phyloP scores from a whole-genome alignment of 2,888 invertebrate genomes.

The Tanypteryx hageni region DNA sequence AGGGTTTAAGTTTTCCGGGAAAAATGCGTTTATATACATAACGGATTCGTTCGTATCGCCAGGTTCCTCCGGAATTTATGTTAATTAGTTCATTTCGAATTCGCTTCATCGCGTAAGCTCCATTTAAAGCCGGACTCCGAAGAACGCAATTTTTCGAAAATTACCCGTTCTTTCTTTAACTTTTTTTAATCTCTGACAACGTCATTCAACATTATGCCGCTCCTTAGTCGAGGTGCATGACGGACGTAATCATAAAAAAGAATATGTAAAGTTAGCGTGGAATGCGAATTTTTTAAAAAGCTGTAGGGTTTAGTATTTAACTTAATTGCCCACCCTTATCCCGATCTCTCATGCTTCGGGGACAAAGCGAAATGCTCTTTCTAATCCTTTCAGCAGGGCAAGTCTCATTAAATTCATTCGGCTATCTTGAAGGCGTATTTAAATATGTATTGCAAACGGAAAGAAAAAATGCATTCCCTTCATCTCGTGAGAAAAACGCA shows the following conservation, averaged over 20 bases:
- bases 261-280: not conserved
- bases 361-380: not conserved
- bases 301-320: not conserved
- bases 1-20: too few species aligned
- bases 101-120: too few species aligned
- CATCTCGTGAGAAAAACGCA: not conserved
- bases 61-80: too few species aligned
- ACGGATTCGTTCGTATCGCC: too few species aligned
- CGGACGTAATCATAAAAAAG: not conserved
- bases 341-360: not conserved
- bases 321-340: not conserved
- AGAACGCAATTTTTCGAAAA: too few species aligned
- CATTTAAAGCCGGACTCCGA: too few species aligned
- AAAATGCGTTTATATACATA: too few species aligned
- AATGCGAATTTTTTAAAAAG: not conserved
- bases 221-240: not conserved
- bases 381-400: not conserved
- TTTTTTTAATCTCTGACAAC: not conserved
- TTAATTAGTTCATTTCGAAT: too few species aligned
- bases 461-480: not conserved
- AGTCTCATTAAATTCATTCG: conserved; percentile 11
- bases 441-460: not conserved
- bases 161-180: too few species aligned
- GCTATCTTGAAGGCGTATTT: not conserved
- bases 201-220: not conserved